Evolutionary conservation across 1,140 invertebrate species (phyloP).

Genomic region (Palaemon carinicauda): DNA sequence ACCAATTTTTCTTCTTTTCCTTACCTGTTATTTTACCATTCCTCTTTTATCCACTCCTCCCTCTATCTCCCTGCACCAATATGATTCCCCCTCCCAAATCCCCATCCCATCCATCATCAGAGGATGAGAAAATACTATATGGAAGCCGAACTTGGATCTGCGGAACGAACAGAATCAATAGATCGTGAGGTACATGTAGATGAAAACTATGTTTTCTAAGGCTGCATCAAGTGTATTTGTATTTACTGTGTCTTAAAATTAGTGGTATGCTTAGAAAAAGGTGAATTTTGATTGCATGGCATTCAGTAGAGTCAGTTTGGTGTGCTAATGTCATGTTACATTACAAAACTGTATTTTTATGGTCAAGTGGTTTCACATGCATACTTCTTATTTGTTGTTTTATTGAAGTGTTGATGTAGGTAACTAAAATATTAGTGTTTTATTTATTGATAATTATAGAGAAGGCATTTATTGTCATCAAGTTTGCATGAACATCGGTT

Average conservation of each 20-base stretch:
- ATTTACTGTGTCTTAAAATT: background rate
- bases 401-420: too few relatives aligned
- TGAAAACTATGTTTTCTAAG: background rate
- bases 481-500: too few relatives aligned
- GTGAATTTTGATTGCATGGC: too few relatives aligned
- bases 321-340: too few relatives aligned
- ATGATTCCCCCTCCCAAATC: background rate
- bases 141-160: slow-evolving; percentile 75
- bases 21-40: background rate
- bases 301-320: too few relatives aligned
- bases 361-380: too few relatives aligned
- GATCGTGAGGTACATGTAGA: slow-evolving; percentile 66
- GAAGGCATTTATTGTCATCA: too few relatives aligned
- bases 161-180: slow-evolving; percentile 63
- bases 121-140: slow-evolving; percentile 71
- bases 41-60: background rate
- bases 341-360: too few relatives aligned
- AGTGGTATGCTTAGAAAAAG: too few relatives aligned
- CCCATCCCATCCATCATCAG: background rate
- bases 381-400: too few relatives aligned
- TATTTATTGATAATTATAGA: too few relatives aligned
- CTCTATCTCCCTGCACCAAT: background rate
- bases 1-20: background rate
- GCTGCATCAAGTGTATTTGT: background rate
- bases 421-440: too few relatives aligned